A percentile compares a stretch with the other conserved stretches of the same genome.
Evolutionary conservation across 2,888 invertebrate species (phyloP).

Genomic region (Spodoptera littoralis): DNA sequence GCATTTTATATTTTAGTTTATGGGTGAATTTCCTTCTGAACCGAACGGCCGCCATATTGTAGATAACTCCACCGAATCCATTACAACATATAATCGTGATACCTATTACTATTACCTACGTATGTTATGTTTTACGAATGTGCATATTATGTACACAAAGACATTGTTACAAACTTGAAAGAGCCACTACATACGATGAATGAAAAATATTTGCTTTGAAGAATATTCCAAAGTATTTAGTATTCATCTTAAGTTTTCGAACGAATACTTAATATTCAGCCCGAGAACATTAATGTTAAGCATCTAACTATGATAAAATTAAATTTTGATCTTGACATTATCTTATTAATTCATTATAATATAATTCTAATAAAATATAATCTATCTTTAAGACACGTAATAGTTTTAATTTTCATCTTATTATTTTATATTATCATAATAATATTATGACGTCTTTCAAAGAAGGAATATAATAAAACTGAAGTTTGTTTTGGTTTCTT

Average conservation of each 20-base stretch:
- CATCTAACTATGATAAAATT: constrained; percentile 17
- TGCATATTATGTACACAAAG: constrained; percentile 21
- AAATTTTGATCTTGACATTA: constrained; percentile 20
- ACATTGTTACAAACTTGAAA: constrained; percentile 26
- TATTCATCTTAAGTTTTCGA: constrained; percentile 38
- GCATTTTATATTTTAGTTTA: too few species aligned
- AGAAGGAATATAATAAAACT: too few species aligned
- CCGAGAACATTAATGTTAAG: constrained; percentile 19
- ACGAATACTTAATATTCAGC: constrained; percentile 35
- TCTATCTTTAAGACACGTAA: constrained; percentile 1
- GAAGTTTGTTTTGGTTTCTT: too few species aligned
- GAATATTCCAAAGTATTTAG: constrained; percentile 27
- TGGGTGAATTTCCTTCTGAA: too few species aligned
- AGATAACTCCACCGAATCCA: too few species aligned
- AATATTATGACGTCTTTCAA: too few species aligned
- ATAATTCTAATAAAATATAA: not conserved
- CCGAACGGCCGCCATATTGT: too few species aligned
- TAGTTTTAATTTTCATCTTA: not conserved
- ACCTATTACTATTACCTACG: too few species aligned
- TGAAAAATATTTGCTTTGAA: constrained; percentile 18
- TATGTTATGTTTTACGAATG: constrained; percentile 3
- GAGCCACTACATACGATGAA: constrained; percentile 4
- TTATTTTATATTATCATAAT: too few species aligned
- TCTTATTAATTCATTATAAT: constrained; percentile 18
- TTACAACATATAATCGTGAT: too few species aligned